Conservation (phyloP, 2,113 vertebrate genomes). For the Rhinoderma darwinii region DNA sequence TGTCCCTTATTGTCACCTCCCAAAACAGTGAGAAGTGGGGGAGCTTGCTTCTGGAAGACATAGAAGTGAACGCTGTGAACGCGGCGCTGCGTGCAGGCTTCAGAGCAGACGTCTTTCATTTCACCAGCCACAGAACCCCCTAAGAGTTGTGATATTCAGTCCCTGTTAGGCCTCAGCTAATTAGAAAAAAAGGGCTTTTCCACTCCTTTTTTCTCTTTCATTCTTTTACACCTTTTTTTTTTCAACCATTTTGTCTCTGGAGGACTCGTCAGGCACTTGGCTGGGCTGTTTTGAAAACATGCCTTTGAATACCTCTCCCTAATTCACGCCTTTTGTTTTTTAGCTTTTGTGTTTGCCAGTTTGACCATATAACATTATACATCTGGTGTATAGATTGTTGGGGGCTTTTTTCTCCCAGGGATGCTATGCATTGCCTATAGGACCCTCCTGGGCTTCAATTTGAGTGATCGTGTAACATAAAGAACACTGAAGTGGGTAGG, state of each 20-base stretch:
- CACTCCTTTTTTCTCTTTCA: constrained; percentile 74
- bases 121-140: constrained; percentile 63
- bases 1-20: constrained; percentile 30
- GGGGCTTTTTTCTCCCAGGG: constrained; percentile 87
- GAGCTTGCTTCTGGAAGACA: not conserved
- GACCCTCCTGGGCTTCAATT: constrained; percentile 88
- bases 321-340: constrained; percentile 98
- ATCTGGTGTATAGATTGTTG: constrained; percentile 98
- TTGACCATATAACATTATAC: constrained; percentile 99
- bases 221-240: constrained; percentile 81
- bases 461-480: constrained; percentile 88
- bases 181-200: constrained; percentile 85
- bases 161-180: constrained; percentile 92
- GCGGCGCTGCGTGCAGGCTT: constrained; percentile 56
- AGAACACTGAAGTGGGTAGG: constrained; percentile 82
- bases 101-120: constrained; percentile 60
- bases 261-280: constrained; percentile 89
- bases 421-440: constrained; percentile 80
- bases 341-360: constrained; percentile 96
- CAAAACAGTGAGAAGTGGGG: constrained; percentile 24
- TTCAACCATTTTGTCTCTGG: constrained; percentile 90
- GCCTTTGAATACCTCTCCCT: constrained; percentile 95
- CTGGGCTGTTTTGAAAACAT: constrained; percentile 99
- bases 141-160: constrained; percentile 76
- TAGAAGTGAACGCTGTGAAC: not conserved